These are phyloP conservation scores for Ammodramus savannarum DNA, from an alignment of 2,113 vertebrate genomes.

Conservation along the genomic window DNA sequence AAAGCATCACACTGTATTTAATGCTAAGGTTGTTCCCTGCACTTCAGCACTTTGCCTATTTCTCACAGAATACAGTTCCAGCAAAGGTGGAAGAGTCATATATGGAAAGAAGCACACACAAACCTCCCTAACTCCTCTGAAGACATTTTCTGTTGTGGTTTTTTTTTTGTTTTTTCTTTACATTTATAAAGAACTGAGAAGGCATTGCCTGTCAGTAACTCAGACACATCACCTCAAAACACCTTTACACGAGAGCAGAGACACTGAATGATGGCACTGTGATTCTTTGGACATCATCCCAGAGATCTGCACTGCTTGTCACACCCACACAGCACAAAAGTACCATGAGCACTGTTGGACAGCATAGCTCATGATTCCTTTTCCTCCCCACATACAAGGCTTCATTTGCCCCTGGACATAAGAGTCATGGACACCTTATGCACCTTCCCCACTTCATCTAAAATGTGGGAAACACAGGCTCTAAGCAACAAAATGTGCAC, in stretches of 20 bases:
- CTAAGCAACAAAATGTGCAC: neutral
- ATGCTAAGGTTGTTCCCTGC: neutral
- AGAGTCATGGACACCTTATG: neutral
- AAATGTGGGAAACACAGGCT: neutral
- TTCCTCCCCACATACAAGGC: neutral
- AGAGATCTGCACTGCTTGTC: neutral
- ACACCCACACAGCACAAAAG: neutral
- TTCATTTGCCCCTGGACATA: neutral
- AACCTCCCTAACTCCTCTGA: neutral
- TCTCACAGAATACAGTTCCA: neutral
- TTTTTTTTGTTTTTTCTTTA: neutral
- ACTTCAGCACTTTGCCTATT: neutral
- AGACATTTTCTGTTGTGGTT: rapidly evolving
- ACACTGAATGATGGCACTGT: rapidly evolving
- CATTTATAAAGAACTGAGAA: neutral
- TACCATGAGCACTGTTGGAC: rapidly evolving
- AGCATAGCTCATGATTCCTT: neutral
- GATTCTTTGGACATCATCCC: neutral
- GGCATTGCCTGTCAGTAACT: neutral
- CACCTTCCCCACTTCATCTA: neutral
- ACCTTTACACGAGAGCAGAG: neutral
- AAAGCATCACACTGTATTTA: neutral
- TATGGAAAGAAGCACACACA: rapidly evolving
- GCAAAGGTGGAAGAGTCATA: neutral
- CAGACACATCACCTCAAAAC: neutral